phyloP scores from a whole-genome alignment of 1,140 invertebrate species.

The Drosophila lacteicornis region DNA sequence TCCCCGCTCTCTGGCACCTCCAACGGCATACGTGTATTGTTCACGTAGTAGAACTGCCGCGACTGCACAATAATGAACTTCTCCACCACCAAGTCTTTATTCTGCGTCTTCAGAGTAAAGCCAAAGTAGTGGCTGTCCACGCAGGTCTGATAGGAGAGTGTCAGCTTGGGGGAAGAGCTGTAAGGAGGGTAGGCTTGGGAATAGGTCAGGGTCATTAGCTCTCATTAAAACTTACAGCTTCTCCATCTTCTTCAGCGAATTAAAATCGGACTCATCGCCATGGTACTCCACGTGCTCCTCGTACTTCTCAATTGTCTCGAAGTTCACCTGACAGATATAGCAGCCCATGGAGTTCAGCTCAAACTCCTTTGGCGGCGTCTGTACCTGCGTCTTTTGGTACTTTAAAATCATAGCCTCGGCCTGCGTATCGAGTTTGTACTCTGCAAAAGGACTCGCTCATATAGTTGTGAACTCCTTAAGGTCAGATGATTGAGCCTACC shows the following conservation, averaged over 20 bases:
- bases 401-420: conserved; percentile 39
- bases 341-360: conserved; percentile 66
- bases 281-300: conserved; percentile 77
- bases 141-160: conserved; percentile 67
- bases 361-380: conserved; percentile 36
- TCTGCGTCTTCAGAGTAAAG: conserved; percentile 62
- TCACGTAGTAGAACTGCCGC: conserved; percentile 70
- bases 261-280: conserved; percentile 76
- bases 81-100: conserved; percentile 60
- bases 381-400: conserved; percentile 64
- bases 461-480: not conserved
- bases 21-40: conserved; percentile 64
- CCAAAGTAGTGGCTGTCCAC: conserved; percentile 80
- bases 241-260: conserved; percentile 56
- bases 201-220: no score
- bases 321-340: conserved; percentile 74
- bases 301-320: conserved; percentile 66
- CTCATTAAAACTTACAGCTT: conserved; percentile 52
- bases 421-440: conserved; percentile 51
- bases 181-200: no score
- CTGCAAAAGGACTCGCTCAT: conserved; percentile 12
- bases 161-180: conserved; percentile 54
- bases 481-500: conserved; percentile 29
- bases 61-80: conserved; percentile 79
- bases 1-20: conserved; percentile 35